These are phyloP conservation scores for Tachycineta bicolor DNA, from an alignment of 2,113 vertebrate genomes.

Conservation along the genomic window DNA sequence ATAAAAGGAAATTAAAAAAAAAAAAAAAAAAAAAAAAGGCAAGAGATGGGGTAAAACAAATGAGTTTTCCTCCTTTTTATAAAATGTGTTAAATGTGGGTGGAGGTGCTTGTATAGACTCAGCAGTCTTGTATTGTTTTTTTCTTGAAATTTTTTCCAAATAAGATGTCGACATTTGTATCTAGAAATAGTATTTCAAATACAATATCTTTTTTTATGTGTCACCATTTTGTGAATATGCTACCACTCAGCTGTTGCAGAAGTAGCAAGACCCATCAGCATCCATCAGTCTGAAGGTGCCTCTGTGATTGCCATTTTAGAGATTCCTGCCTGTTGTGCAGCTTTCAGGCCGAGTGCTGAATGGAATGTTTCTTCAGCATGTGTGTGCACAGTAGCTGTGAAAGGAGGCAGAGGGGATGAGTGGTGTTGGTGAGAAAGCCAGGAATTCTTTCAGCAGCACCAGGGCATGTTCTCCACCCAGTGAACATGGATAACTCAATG, in stretches of 20 bases:
- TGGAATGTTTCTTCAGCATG: background rate
- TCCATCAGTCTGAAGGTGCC: background rate
- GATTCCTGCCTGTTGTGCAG: background rate
- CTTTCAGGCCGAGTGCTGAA: background rate
- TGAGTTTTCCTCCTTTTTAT: background rate
- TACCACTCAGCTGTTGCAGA: background rate
- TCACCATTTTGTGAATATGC: background rate
- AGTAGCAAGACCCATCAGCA: background rate
- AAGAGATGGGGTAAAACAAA: background rate
- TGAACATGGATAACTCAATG: background rate
- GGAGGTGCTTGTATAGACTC: background rate
- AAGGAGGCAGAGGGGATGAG: background rate
- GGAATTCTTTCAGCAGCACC: background rate
- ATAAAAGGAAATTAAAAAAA: background rate
- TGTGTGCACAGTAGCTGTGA: background rate
- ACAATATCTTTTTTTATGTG: background rate
- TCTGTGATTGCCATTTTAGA: background rate
- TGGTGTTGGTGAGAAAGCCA: background rate
- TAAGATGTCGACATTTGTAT: background rate
- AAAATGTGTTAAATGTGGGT: accelerated
- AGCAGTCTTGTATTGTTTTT: background rate
- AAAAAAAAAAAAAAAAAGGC: background rate
- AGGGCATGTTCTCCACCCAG: background rate
- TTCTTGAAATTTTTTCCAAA: background rate
- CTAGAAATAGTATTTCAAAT: background rate